Conservation (phyloP, 2,888 invertebrate genomes). For the Branchipolynoe longqiensis region DNA sequence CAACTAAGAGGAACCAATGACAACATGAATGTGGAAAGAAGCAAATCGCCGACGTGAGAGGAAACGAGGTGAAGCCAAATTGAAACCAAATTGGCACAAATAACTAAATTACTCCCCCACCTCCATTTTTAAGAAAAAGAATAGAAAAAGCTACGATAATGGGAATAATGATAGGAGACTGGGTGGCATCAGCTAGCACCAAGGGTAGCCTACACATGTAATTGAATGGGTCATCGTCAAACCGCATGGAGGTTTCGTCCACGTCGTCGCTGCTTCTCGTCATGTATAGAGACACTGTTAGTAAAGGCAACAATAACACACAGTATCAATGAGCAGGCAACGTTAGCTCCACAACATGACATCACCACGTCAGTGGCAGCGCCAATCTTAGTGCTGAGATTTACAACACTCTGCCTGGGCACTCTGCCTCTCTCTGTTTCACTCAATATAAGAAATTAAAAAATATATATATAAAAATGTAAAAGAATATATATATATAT, state of each 20-base stretch:
- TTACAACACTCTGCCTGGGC: too few relatives aligned
- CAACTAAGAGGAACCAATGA: not conserved
- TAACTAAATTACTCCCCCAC: too few relatives aligned
- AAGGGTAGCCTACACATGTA: conserved; percentile 36
- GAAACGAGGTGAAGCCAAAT: not conserved
- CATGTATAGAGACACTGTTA: conserved; percentile 34
- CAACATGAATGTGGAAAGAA: conserved; percentile 1
- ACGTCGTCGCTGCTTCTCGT: not conserved
- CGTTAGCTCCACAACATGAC: too few relatives aligned
- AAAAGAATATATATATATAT: not conserved
- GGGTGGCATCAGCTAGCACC: not conserved
- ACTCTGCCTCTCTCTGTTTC: not conserved
- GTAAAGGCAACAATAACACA: not conserved
- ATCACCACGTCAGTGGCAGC: too few relatives aligned
- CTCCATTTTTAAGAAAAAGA: too few relatives aligned
- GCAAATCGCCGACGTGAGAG: not conserved
- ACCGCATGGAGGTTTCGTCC: conserved; percentile 31
- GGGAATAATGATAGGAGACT: not conserved
- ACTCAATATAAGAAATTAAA: not conserved
- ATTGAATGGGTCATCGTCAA: conserved; percentile 28
- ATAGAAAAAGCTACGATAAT: too few relatives aligned
- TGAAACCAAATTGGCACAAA: not conserved
- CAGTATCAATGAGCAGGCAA: too few relatives aligned
- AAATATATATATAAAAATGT: not conserved
- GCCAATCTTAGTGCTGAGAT: too few relatives aligned